A percentile compares a stretch with the other conserved stretches of the same genome.
Evolutionary conservation across 1,140 invertebrate genomes (phyloP).

Genomic region (Hydropsyche tenuis): DNA sequence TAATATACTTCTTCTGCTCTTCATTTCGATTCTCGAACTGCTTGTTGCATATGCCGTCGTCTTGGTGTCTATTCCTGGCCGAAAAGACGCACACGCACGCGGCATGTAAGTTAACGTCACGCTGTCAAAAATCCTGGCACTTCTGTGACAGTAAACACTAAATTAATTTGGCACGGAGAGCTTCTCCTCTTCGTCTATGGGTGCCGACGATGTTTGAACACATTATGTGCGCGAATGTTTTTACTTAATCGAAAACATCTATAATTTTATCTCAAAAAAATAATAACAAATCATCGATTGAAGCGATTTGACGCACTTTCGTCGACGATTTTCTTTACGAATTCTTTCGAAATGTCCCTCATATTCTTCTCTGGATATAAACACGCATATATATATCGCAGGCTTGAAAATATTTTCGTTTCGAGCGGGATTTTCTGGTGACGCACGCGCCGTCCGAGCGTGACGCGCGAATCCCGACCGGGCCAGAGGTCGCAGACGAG

Average conservation of each 20-base stretch:
- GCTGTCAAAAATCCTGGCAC: conserved; percentile 50
- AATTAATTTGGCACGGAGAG: conserved; percentile 49
- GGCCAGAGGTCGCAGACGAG: conserved; percentile 4
- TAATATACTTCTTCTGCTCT: too few relatives aligned
- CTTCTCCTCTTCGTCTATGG: neutral
- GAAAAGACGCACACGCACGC: conserved; percentile 26
- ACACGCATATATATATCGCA: too few relatives aligned
- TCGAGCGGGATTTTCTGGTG: neutral
- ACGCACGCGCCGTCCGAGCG: conserved; percentile 1
- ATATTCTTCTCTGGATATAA: too few relatives aligned
- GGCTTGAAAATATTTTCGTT: neutral
- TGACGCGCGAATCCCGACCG: conserved; percentile 1
- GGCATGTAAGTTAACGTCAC: conserved; percentile 48
- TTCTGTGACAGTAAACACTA: conserved; percentile 50
- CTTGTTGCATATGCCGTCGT: conserved; percentile 24
- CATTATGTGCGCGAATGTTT: conserved; percentile 14
- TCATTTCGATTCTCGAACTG: too few relatives aligned
- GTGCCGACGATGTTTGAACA: neutral
- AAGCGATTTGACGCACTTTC: neutral
- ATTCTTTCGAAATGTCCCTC: too few relatives aligned
- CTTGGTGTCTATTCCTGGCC: conserved; percentile 41
- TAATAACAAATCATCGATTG: too few relatives aligned
- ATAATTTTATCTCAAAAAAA: too few relatives aligned
- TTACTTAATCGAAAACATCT: conserved; percentile 21
- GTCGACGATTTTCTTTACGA: too few relatives aligned